Evolutionary conservation across 2,113 vertebrate genomes (phyloP).

Genomic region (Centropristis striata): DNA sequence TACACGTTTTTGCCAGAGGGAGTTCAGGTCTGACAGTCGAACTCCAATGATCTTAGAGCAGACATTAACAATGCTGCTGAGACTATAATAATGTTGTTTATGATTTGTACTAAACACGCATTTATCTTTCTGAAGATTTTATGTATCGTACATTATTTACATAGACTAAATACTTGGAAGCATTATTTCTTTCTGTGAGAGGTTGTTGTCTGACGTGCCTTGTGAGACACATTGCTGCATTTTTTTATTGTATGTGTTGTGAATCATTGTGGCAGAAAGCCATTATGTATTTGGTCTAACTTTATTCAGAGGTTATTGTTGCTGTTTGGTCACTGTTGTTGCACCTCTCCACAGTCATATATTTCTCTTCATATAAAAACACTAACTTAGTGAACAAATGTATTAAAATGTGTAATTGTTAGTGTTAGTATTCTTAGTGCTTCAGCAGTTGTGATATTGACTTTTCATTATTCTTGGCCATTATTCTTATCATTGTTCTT

Average conservation of each 20-base stretch:
- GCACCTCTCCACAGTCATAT: neutral
- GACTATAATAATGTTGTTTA: no score
- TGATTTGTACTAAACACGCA: neutral
- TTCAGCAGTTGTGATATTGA: conserved; percentile 7
- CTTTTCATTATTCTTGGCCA: conserved; percentile 8
- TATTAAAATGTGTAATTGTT: neutral
- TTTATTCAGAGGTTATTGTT: no score
- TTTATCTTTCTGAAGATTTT: neutral
- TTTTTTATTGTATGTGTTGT: neutral
- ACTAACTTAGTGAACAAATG: neutral
- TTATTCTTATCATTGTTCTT: conserved; percentile 13
- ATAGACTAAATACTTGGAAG: neutral
- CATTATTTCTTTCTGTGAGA: neutral
- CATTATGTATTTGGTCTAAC: neutral
- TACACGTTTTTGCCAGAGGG: no score
- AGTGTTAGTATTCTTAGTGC: no score
- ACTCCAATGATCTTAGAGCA: no score
- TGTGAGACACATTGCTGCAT: neutral
- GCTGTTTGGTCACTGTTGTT: neutral
- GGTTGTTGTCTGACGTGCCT: neutral
- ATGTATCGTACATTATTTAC: neutral
- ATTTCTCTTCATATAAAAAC: neutral
- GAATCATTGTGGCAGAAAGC: neutral
- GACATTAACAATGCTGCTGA: no score
- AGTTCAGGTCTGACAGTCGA: no score